Evolutionary conservation across 2,113 vertebrate species (phyloP), one percentile per base, ranked within the genome.

Genomic region (Ailuropoda melanoleuca): DNA sequence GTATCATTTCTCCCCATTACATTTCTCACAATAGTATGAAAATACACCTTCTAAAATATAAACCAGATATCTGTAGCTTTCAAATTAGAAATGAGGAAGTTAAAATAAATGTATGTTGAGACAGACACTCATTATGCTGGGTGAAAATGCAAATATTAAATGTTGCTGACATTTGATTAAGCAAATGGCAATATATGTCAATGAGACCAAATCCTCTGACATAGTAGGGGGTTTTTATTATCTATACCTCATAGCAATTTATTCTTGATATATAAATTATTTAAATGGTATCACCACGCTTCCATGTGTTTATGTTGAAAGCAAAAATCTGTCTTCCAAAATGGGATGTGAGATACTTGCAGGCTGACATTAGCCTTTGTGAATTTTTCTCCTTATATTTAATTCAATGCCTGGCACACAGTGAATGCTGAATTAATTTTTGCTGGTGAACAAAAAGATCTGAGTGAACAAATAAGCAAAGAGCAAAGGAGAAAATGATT

Each of bases 191-290:
- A 34, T 56, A 31, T 50, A 12, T 86, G n/a, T 50, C 50, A 58
- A 66, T 24, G 12, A 93, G 43, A 81, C 39, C 70, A 77, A 58
- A 82, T 86, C 18, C 19, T 89, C 37, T 94, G 13, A 84, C 37
- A 15, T 80, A 83, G 29, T 37, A 84, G 24, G 4, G 8, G 66
- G 6, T 4, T 55, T 88, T 84, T 55, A 31, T 72, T 53, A 62
- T 31, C 43, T 68, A 70, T 21, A 60, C 19, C 14, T 37, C 46
- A 85, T 0, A 19, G n/a, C 56, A 85, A 84, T 89, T 94, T 95
- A 77, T 90, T 88, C 34, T 58, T 89, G 58, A 70, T 17, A 31
- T 64, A 90, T 68, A 70, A 90, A 95, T 88, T 97, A 94, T 77
- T 95, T 66, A 96, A 95, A 88, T 39, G 3, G 13, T 14, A 88